phyloP scores from a whole-genome alignment of 2,797 vertebrate species.

The Pipistrellus pipistrellus region DNA sequence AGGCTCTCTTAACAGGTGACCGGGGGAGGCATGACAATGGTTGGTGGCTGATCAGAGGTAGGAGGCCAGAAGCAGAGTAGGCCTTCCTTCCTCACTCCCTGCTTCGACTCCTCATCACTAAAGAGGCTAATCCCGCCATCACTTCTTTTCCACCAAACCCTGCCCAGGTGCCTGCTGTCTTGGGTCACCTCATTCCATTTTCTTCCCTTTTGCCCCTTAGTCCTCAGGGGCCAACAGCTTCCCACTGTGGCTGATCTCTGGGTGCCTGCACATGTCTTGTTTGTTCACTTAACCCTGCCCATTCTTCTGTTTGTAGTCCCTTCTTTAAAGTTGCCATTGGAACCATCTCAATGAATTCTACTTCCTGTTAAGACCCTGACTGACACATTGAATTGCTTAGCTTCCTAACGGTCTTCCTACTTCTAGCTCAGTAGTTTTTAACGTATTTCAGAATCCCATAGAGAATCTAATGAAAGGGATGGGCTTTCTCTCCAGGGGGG shows the following conservation, averaged over 20 bases:
- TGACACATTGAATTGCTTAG: not conserved
- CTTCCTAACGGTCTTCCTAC: conserved; percentile 5
- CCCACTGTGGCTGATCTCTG: not conserved
- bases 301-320: not conserved
- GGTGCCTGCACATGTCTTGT: not conserved
- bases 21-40: not conserved
- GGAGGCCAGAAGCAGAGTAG: not conserved
- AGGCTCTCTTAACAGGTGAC: not conserved
- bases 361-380: not conserved
- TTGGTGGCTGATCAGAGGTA: not conserved
- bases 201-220: not conserved
- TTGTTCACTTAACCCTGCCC: not conserved
- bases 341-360: not conserved
- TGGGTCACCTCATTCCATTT: not conserved
- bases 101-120: not conserved
- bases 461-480: conserved; percentile 36
- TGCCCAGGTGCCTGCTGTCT: not conserved
- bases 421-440: not conserved
- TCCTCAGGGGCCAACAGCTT: not conserved
- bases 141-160: not conserved
- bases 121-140: not conserved
- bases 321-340: not conserved
- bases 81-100: not conserved
- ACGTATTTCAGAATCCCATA: conserved; percentile 1
- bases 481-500: not conserved